Base-by-base conservation (phyloP, 1,140 invertebrate species). In the Phymorhynchus buccinoides region DNA sequence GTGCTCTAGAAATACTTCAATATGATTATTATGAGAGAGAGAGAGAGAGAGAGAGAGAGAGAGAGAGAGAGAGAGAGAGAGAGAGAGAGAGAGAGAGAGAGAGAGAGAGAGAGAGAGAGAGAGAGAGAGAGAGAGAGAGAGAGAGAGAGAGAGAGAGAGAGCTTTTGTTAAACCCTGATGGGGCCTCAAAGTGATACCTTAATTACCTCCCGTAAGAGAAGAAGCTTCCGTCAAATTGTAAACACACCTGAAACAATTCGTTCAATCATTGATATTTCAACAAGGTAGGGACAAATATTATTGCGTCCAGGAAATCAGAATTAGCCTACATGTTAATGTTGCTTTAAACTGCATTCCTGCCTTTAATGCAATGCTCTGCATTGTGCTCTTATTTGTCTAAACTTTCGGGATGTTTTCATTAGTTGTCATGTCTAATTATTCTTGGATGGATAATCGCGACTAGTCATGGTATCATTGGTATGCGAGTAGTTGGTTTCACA, bases 181-280 rank as follows among this genome's bases (percentile, higher is more conserved):
- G 12, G 32, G 32, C 37, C 71, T 73, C 71, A 39, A 73, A n/a
- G 12, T 7, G 1, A n/a, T 48, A 30, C 22, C 77, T 39, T 79
- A 39, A 18, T 66, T 73, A 44, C 18, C 66, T 73, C 18, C n/a
- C 62, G 41, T 30, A 32, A 9, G 2, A 42, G 66, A 41, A 68
- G 66, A 71, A 44, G n/a, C 39, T 83, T 83, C 81, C 81, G 81
- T 27, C 62, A 83, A 56, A 73, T 83, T 83, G 81, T 83, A 83
- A 83, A 83, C 81, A 83, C 27, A 35, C 7, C 39, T 18, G 42
- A 52, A 4, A 27, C 22, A 16, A 62, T 27, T 52, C 56, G 12
- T n/a, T 27, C 18, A 62, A 62, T 62, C n/a, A 62, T 18, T n/a
- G n/a, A 62, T 52, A 4, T 27, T 27, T 62, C 56, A 62, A 62